Conservation (phyloP, 1,140 invertebrate species). For the Bombus confusus region DNA sequence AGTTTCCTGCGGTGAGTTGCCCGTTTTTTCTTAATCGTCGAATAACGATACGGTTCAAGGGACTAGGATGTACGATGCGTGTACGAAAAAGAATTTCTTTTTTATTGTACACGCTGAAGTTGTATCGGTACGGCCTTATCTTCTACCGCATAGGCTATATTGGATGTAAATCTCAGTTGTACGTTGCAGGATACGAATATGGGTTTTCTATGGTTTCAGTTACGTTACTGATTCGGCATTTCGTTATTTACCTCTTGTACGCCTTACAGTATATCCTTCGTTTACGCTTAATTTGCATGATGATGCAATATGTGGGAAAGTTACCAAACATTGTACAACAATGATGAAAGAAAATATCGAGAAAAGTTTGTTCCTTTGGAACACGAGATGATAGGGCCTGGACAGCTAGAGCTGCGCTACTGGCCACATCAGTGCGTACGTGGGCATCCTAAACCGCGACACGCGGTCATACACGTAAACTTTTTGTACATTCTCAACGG, state of each 20-base stretch:
- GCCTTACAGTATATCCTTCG: neutral
- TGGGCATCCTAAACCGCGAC: conserved; percentile 57
- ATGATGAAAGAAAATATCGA: neutral
- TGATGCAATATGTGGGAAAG: neutral
- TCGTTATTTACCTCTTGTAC: neutral
- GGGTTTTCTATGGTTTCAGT: neutral
- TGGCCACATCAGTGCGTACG: conserved; percentile 54
- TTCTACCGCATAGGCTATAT: no score
- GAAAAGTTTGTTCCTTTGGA: neutral
- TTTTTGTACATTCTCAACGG: conserved; percentile 3
- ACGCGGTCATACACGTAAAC: conserved; percentile 52
- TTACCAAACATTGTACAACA: neutral
- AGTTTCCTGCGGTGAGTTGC: conserved; percentile 13
- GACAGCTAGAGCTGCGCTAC: conserved; percentile 30
- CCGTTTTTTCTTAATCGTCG: neutral
- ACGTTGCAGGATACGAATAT: neutral
- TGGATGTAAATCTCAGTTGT: neutral
- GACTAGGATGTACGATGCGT: no score
- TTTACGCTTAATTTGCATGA: conserved; percentile 1
- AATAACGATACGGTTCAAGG: neutral
- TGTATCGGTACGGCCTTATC: neutral
- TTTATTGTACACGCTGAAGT: neutral
- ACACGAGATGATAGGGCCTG: neutral
- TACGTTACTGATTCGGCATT: neutral
- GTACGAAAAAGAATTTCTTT: neutral